Evolutionary conservation across 2,113 vertebrate species (phyloP).

Genomic region (Syngnathus scovelli): DNA sequence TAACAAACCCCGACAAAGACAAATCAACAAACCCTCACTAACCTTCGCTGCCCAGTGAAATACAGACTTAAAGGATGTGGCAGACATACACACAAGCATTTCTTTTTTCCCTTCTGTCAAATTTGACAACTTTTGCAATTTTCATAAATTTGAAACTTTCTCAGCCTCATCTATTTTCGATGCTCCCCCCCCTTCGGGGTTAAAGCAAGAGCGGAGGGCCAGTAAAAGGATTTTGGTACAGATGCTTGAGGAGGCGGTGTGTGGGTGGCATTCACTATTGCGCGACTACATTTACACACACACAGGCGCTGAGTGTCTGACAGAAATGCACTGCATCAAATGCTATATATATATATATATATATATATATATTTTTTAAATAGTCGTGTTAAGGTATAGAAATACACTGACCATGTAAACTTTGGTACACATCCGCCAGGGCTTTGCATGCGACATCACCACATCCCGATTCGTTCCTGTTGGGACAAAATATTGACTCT

Average conservation of each 20-base stretch:
- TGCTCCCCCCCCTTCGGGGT: slow-evolving; percentile 19
- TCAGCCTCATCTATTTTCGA: slow-evolving; percentile 14
- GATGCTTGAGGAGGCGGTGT: slow-evolving; percentile 18
- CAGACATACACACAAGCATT: too few species aligned
- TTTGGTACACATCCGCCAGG: slow-evolving; percentile 9
- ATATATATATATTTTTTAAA: too few species aligned
- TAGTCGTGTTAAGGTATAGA: slow-evolving; percentile 13
- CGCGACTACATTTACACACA: slow-evolving; percentile 3
- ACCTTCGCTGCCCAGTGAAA: too few species aligned
- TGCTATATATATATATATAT: not conserved
- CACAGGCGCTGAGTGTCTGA: slow-evolving; percentile 20
- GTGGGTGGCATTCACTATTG: slow-evolving; percentile 17
- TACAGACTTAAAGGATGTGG: too few species aligned
- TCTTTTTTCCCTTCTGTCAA: not conserved
- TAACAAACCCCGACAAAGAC: too few species aligned
- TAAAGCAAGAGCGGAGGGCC: slow-evolving; percentile 20
- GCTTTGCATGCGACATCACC: slow-evolving; percentile 1
- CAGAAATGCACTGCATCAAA: slow-evolving; percentile 31
- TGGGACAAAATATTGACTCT: slow-evolving; percentile 4
- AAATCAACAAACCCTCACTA: too few species aligned
- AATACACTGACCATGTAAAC: slow-evolving; percentile 13
- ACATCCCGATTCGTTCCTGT: not conserved
- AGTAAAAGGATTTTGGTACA: slow-evolving; percentile 18
- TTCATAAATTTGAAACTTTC: slow-evolving; percentile 14
- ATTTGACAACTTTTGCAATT: not conserved